phyloP scores from a whole-genome alignment of 2,888 invertebrate genomes.

The Oscheius onirici region DNA sequence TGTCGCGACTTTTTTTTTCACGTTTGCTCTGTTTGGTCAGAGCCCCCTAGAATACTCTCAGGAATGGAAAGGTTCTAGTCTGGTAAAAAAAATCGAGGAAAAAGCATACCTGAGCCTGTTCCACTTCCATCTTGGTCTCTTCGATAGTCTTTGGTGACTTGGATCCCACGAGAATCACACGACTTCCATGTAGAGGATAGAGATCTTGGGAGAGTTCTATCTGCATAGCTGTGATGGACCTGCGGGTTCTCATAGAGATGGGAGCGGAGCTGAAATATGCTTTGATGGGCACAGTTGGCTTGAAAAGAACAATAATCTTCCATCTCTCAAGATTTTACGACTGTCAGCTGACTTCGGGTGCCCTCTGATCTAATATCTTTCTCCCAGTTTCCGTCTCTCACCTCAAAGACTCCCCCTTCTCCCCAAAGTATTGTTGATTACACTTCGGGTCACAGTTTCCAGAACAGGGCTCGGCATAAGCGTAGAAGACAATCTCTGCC shows the following conservation, averaged over 20 bases:
- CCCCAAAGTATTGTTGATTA: constrained; percentile 13
- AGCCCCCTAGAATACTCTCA: too few species aligned
- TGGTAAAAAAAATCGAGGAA: too few species aligned
- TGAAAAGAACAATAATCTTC: not conserved
- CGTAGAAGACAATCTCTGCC: constrained; percentile 32
- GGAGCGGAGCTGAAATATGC: not conserved
- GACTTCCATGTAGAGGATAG: constrained; percentile 19
- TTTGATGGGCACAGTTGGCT: not conserved
- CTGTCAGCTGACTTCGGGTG: constrained; percentile 1
- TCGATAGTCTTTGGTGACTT: not conserved
- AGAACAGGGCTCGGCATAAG: constrained; percentile 29
- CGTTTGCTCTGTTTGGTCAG: too few species aligned
- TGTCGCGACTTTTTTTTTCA: too few species aligned
- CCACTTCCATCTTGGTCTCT: not conserved
- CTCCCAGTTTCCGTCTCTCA: not conserved
- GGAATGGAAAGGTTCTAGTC: too few species aligned
- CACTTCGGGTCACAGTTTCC: constrained; percentile 30
- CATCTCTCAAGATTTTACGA: not conserved
- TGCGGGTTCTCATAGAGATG: constrained; percentile 11
- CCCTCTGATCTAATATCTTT: not conserved
- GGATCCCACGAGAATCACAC: not conserved
- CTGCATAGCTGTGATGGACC: constrained; percentile 20
- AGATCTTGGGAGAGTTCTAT: constrained; percentile 33
- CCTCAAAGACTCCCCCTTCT: not conserved
- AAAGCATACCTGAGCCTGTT: not conserved